Evolutionary conservation across 2,113 vertebrate genomes (phyloP), one percentile per base, ranked within the genome.

Genomic region (Rhea pennata): DNA sequence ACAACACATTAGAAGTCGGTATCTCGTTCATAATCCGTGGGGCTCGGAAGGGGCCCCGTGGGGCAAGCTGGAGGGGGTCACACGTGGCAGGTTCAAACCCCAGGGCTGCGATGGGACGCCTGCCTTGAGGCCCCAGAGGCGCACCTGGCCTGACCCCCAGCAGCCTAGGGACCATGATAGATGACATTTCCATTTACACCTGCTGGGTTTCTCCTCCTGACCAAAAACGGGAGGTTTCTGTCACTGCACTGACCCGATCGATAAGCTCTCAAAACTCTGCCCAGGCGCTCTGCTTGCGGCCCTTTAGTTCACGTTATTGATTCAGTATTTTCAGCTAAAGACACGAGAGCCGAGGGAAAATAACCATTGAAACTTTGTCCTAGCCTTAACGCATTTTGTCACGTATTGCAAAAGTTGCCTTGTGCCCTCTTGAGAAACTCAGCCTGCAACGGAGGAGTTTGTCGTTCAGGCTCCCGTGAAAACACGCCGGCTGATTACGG

Each of bases 91-190:
- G 12, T 44, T 64, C 71, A 66, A 61, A 17, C 1, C 19, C 31
- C 16, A 8, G 33, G 42, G 66, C 84, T 70, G 27, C 53, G 51
- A 39, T 6, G 59, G 36, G 31, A 76, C 4, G 1, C 19, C 42
- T 72, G 27, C 33, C 23, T 40, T n/a, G 0, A 0, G 15, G 9
- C 78, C 8, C 48, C 39, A 15, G 31, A 17, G 72, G 12, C 22
- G 64, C 16, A 20, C 56, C 14, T 0, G 0, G 20, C 26, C 11
- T 11, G 20, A 48, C 7, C 26, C 22, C 36, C 2, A 0, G 39
- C 29, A 62, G 17, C 70, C 69, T 17, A 39, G 22, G 31, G 79
- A 73, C 21, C 29, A 12, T 13, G 8, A 17, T 15, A 39, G 0
- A 0, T 19, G 31, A 8, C 46, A 73, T 44, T 29, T 40, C 42